Base-by-base conservation (phyloP, 2,797 vertebrate genomes). In the Siniperca obscura region DNA sequence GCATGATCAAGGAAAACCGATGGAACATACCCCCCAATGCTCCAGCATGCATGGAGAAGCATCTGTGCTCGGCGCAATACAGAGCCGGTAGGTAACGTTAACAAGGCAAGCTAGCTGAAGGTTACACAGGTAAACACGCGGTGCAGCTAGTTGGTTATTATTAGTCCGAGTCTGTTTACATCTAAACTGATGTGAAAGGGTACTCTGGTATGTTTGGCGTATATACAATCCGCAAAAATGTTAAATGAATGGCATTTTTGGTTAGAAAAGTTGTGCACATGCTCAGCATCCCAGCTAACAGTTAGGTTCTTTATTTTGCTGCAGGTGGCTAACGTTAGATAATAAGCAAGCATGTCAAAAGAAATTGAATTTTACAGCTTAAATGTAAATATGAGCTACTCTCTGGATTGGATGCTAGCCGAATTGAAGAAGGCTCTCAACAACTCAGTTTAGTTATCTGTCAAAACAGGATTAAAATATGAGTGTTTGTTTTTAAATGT, bases 21-120 rank as follows among this genome's bases (percentile, higher is more conserved):
- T 98, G 98, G 97, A 96, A 95, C 83, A 96, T 97, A 6, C 97
- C 97, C 0, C 96, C 97, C 1, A 97, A 96, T 83, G 97, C 97
- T 0, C 98, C 98, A 3, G 97, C 98, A 0, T 98, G 97, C 86
- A 99, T 99, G 98, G 98, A 99, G 90, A 96, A 94, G 76, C 97
- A 99, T 68, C 91, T 99, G 88, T 97, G 97, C 67, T 88, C 96
- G 17, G 95, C 92, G 38, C 96, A 96, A 0, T 99, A 98, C 94
- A 95, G 97, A 87, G 87, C 94, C 91, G 98, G 90, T 92, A 14
- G 94, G 84, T 22, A 21, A 36, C 36, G 36, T 36, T 36, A 7
- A 42, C 38, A 2, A 14, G 3, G 21, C 27, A 1, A 52, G 34
- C 70, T 71, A 78, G 67, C 42, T 13, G 70, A 38, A 44, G 56